phyloP scores from a whole-genome alignment of 2,888 invertebrate genomes.

The Cosmia trapezina region DNA sequence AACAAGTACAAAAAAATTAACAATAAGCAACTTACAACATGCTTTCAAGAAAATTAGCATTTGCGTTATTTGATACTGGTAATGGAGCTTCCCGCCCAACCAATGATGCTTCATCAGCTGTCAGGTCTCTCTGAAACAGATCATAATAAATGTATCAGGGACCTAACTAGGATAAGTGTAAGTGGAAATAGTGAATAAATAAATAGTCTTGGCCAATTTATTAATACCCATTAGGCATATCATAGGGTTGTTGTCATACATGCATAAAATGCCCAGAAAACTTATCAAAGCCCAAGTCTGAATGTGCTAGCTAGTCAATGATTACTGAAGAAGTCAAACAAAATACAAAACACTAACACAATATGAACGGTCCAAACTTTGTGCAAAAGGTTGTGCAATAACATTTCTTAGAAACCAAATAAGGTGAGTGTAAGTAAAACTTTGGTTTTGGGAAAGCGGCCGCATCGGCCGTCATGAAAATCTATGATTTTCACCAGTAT shows the following conservation, averaged over 20 bases:
- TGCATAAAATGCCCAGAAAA: neutral
- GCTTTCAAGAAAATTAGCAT: slow-evolving; percentile 74
- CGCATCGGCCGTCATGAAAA: too few relatives aligned
- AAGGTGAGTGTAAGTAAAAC: too few relatives aligned
- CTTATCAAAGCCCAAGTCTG: neutral
- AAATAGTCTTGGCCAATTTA: too few relatives aligned
- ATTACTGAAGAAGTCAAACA: neutral
- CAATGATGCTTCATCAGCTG: slow-evolving; percentile 83
- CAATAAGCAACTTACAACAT: slow-evolving; percentile 71
- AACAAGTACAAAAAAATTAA: neutral
- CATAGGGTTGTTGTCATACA: too few relatives aligned
- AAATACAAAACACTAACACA: too few relatives aligned
- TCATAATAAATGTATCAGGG: neutral
- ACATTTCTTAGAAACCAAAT: too few relatives aligned
- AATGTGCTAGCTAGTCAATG: neutral
- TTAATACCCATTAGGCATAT: too few relatives aligned
- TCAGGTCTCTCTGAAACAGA: slow-evolving; percentile 80
- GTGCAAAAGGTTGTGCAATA: too few relatives aligned
- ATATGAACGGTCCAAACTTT: too few relatives aligned
- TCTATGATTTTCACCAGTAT: too few relatives aligned
- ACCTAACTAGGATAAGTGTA: neutral
- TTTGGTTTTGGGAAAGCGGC: too few relatives aligned
- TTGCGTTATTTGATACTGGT: slow-evolving; percentile 74
- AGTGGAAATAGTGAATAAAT: too few relatives aligned
- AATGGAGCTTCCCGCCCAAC: slow-evolving; percentile 80